A percentile compares a stretch with the other conserved stretches of the same genome.
Evolutionary conservation across 2,888 invertebrate genomes (phyloP).

Genomic region (Calliphora vomitoria): DNA sequence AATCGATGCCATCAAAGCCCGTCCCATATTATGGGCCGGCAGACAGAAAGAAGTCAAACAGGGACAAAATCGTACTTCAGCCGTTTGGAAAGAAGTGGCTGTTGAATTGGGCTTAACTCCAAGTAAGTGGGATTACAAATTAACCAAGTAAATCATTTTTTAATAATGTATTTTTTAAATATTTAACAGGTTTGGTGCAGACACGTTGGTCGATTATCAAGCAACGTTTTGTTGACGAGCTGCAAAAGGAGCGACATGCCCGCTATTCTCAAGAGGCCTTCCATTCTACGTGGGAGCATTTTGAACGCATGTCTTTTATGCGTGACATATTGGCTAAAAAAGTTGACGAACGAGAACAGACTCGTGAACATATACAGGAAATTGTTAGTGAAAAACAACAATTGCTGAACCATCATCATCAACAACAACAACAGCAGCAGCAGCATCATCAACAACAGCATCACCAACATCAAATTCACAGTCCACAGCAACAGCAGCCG

Average conservation of each 20-base stretch:
- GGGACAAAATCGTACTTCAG: conserved; percentile 82
- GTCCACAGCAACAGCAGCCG: conserved; percentile 63
- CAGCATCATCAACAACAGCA: conserved; percentile 53
- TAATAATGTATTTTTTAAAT: neutral
- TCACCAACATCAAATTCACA: conserved; percentile 55
- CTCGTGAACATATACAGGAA: conserved; percentile 82
- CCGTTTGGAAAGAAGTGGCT: conserved; percentile 82
- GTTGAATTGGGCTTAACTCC: conserved; percentile 81
- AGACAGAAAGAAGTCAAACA: conserved; percentile 80
- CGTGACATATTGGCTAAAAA: conserved; percentile 81
- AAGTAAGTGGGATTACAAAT: conserved; percentile 76
- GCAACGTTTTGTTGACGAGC: conserved; percentile 81
- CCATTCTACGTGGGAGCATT: conserved; percentile 82
- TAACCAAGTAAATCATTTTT: neutral
- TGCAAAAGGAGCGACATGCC: conserved; percentile 82
- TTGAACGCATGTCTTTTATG: conserved; percentile 82
- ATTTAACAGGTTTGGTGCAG: conserved; percentile 79
- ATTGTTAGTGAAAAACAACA: conserved; percentile 82
- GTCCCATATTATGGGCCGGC: conserved; percentile 81
- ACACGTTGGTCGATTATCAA: conserved; percentile 83
- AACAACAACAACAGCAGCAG: conserved; percentile 70
- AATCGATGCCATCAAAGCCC: conserved; percentile 81
- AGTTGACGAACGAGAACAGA: conserved; percentile 82
- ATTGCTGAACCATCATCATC: conserved; percentile 78
- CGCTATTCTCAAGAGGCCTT: conserved; percentile 80